Evolutionary conservation across 2,113 vertebrate genomes (phyloP), one percentile per base, ranked within the genome.

Genomic region (Panthera uncia): DNA sequence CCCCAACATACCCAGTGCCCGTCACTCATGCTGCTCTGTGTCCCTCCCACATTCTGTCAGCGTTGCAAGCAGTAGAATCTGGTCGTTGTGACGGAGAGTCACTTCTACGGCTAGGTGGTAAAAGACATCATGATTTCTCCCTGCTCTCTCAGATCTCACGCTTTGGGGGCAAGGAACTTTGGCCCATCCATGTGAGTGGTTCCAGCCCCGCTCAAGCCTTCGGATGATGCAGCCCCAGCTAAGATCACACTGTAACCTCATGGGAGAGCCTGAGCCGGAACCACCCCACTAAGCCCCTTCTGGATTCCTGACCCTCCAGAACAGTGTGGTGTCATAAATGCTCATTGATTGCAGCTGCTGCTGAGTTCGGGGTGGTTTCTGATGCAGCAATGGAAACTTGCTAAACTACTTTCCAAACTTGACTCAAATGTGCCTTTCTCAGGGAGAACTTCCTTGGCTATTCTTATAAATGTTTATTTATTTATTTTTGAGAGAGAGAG

Each of bases 1-100:
- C 6, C 76, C 85, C 38, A 0, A 0, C 4, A 6, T 6, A 4
- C 45, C 29, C 29, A 1, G 0, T 0, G 11, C 52, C 41, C 25
- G 69, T 29, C 16, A 0, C 76, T 36, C 45, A 36, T 0, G 5
- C 25, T 25, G 6, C 29, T 38, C 33, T 31, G 69, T 29, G 33
- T 29, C 74, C 21, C 38, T 71, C 5, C 36, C 12, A 0, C 6
- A 0, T 10, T n/a, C 55, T 73, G 0, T 16, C n/a, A 14, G 36
- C 12, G 1, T 16, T 33, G 45, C 45, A 45, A 45, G 21, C 73
- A 16, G 7, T 3, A 41, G 79, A 57, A 57, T 36, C 16, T 52
- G 83, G n/a, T 12, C 12, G 11, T 36, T 23, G 2, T 3, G 4
- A 10, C 13, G 41, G 76, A 73, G n/a, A 11, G 66, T 52, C 65